A percentile compares a stretch with the other conserved stretches of the same genome.
Conservation (phyloP, 2,113 vertebrate species). For the Coracopsis vasa region DNA sequence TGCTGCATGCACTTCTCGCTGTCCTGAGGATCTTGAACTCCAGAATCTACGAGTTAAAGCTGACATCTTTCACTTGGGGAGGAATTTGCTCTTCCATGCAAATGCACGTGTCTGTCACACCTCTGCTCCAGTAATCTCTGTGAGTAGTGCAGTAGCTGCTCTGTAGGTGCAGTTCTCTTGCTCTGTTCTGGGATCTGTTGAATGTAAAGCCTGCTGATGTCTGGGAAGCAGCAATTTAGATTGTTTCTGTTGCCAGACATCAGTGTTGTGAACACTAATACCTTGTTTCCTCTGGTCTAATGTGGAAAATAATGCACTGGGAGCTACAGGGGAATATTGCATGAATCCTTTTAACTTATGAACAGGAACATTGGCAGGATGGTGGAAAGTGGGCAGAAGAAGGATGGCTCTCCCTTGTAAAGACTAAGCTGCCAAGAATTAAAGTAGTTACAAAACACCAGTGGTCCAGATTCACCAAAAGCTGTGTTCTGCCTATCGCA, state of each 20-base stretch:
- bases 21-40: neutral
- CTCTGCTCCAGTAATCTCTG: neutral
- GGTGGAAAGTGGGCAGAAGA: neutral
- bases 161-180: neutral
- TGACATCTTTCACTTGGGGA: neutral
- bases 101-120: neutral
- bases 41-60: neutral
- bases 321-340: neutral
- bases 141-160: neutral
- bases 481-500: rapidly evolving
- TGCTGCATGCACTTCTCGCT: neutral
- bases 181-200: neutral
- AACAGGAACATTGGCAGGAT: neutral
- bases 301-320: neutral
- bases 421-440: neutral
- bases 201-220: neutral
- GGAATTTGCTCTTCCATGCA: neutral
- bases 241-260: neutral
- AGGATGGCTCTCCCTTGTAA: neutral
- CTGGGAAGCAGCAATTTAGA: neutral
- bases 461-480: neutral
- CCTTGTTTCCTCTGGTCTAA: neutral
- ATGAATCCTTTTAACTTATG: neutral
- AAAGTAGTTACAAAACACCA: neutral
- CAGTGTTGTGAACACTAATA: neutral